These are phyloP conservation scores for Eupelmus urozonus DNA, from an alignment of 2,888 invertebrate genomes.

Conservation along the genomic window DNA sequence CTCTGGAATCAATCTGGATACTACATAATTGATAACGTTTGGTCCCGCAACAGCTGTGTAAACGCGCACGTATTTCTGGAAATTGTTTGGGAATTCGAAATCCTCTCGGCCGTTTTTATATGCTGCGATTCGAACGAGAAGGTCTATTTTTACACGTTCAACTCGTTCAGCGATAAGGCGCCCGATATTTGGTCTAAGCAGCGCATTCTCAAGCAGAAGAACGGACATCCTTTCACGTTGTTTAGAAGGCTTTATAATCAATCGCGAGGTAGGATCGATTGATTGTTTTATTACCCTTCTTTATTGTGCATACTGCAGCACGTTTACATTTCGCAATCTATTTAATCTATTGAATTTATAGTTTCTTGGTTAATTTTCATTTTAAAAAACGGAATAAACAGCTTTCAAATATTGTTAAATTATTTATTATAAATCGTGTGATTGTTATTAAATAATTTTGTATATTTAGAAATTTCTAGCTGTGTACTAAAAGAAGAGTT, in stretches of 20 bases:
- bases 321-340: no score
- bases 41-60: background rate
- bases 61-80: background rate
- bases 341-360: no score
- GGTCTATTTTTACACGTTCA: constrained; percentile 6
- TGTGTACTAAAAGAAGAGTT: no score
- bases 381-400: no score
- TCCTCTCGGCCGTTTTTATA: background rate
- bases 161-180: constrained; percentile 15
- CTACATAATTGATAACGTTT: background rate
- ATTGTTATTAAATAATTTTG: no score
- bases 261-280: constrained; percentile 6
- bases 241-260: background rate
- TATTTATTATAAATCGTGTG: no score
- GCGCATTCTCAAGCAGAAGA: background rate
- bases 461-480: no score
- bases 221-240: constrained; percentile 8
- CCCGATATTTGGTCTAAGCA: background rate
- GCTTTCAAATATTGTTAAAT: no score
- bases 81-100: constrained; percentile 8
- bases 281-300: no score
- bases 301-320: no score
- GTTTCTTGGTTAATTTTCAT: no score
- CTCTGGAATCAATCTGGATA: constrained; percentile 1
- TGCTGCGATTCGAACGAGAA: background rate